A percentile compares a stretch with the other conserved stretches of the same genome.
Conservation (phyloP, 2,797 vertebrate species). For the Antrozous pallidus region DNA sequence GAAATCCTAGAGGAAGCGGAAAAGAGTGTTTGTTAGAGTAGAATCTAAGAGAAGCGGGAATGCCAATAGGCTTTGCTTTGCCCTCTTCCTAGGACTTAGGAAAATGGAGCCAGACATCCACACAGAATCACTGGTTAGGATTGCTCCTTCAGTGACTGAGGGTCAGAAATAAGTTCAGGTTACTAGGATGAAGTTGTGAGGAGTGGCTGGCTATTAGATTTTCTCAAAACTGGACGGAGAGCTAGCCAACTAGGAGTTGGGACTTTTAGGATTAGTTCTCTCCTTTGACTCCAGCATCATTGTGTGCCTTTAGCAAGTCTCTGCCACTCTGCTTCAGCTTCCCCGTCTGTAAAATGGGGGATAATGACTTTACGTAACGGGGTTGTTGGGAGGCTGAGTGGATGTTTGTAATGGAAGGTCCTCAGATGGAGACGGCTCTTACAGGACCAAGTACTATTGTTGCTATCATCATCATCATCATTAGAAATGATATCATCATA, state of each 20-base stretch:
- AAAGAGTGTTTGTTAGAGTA: not conserved
- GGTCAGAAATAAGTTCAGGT: slow-evolving; percentile 74
- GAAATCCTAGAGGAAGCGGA: not conserved
- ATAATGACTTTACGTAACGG: not conserved
- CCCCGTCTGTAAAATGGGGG: not conserved
- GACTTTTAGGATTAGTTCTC: not conserved
- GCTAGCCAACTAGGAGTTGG: not conserved
- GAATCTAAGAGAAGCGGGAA: not conserved
- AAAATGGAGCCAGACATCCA: not conserved
- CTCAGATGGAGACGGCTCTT: slow-evolving; percentile 22
- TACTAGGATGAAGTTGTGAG: not conserved
- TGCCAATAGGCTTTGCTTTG: not conserved
- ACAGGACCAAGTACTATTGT: not conserved
- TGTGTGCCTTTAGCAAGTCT: slow-evolving; percentile 33
- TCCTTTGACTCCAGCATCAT: not conserved
- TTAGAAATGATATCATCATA: not conserved
- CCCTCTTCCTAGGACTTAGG: not conserved
- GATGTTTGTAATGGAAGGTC: slow-evolving; percentile 2
- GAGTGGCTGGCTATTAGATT: not conserved
- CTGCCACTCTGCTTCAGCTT: not conserved
- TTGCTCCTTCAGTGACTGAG: slow-evolving; percentile 44
- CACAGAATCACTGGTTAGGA: not conserved
- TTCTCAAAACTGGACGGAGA: not conserved
- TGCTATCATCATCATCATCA: not conserved
- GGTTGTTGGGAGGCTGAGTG: slow-evolving; percentile 13